Conservation (phyloP, 2,113 vertebrate genomes). For the Romanogobio albipinnatus region DNA sequence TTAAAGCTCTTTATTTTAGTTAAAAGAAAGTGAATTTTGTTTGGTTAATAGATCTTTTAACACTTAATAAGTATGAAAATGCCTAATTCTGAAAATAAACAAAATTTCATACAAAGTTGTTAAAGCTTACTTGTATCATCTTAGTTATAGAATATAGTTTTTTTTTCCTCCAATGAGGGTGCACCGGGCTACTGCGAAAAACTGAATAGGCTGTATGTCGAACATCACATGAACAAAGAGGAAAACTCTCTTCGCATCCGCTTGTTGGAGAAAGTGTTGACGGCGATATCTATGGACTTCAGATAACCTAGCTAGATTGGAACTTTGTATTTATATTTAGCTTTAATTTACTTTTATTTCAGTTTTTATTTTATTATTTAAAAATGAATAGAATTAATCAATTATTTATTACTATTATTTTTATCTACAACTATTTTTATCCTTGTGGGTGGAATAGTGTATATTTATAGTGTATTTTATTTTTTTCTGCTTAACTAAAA, state of each 20-base stretch:
- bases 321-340: background rate
- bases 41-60: background rate
- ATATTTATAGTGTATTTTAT: background rate
- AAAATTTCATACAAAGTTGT: background rate
- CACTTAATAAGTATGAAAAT: background rate
- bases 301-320: too few relatives aligned
- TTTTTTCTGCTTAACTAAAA: background rate
- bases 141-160: background rate
- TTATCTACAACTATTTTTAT: too few relatives aligned
- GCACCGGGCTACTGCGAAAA: background rate
- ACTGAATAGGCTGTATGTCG: too few relatives aligned
- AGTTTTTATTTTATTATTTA: too few relatives aligned
- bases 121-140: background rate
- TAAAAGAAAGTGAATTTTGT: background rate
- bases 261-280: too few relatives aligned
- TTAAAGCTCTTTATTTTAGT: slow-evolving; percentile 25
- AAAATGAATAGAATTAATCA: too few relatives aligned
- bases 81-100: background rate
- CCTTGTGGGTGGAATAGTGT: too few relatives aligned
- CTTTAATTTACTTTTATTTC: background rate
- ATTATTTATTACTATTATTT: too few relatives aligned
- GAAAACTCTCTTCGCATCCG: too few relatives aligned
- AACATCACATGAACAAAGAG: too few relatives aligned
- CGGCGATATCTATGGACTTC: too few relatives aligned
- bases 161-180: background rate